These are phyloP conservation scores for Rhynchophorus ferrugineus DNA, from an alignment of 1,140 invertebrate genomes.

Conservation along the genomic window DNA sequence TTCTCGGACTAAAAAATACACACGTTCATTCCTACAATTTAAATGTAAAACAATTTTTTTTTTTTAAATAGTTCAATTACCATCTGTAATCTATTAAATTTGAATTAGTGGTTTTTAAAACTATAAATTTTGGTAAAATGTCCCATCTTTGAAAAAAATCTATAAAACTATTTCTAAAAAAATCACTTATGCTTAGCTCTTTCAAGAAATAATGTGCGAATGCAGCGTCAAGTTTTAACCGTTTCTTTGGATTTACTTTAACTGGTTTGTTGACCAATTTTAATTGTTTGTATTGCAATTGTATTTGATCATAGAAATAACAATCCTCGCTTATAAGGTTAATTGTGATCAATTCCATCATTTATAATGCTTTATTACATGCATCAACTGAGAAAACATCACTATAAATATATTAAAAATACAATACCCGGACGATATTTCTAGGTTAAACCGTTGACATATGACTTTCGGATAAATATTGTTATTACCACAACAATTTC, in stretches of 20 bases:
- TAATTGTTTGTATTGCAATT: too few relatives aligned
- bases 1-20: constrained; percentile 47
- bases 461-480: too few relatives aligned
- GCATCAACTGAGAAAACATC: too few relatives aligned
- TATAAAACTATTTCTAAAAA: constrained; percentile 26
- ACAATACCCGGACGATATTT: too few relatives aligned
- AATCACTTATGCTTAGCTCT: constrained; percentile 24
- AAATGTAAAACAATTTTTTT: constrained; percentile 1
- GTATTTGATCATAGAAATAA: too few relatives aligned
- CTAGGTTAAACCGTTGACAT: too few relatives aligned
- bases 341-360: too few relatives aligned
- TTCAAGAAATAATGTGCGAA: constrained; percentile 31
- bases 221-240: constrained; percentile 23
- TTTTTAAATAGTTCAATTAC: constrained; percentile 39
- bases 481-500: too few relatives aligned
- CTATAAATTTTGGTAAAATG: constrained; percentile 28
- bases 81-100: constrained; percentile 61
- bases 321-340: too few relatives aligned
- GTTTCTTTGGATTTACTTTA: background rate
- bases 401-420: too few relatives aligned
- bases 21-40: constrained; percentile 27
- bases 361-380: too few relatives aligned
- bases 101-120: constrained; percentile 46
- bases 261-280: background rate
- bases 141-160: constrained; percentile 2